These are phyloP conservation scores for Matsumurasca onukii DNA, from an alignment of 1,140 invertebrate genomes.

Conservation along the genomic window DNA sequence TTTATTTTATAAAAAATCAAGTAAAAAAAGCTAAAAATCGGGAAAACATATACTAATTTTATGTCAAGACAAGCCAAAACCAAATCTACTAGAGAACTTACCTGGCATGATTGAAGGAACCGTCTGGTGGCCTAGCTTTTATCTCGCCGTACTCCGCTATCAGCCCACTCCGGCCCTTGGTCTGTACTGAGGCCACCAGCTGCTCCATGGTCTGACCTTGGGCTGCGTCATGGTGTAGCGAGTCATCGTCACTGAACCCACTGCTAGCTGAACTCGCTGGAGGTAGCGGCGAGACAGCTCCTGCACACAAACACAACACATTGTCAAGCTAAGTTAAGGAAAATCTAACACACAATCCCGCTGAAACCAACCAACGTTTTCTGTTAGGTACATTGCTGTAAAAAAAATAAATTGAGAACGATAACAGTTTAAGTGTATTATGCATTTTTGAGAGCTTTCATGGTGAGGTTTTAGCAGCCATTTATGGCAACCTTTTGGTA, in stretches of 20 bases:
- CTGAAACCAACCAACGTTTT: neutral
- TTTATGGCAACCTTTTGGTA: too few relatives aligned
- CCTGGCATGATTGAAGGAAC: conserved; percentile 77
- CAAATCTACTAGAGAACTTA: too few relatives aligned
- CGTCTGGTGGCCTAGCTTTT: conserved; percentile 75
- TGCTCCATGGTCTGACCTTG: conserved; percentile 68
- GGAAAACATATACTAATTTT: too few relatives aligned
- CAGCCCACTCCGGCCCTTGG: conserved; percentile 74
- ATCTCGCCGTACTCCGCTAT: conserved; percentile 84
- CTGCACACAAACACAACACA: conserved; percentile 28
- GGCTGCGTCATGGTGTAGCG: conserved; percentile 66
- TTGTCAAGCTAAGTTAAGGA: neutral
- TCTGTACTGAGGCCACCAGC: conserved; percentile 73
- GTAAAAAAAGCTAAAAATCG: too few relatives aligned
- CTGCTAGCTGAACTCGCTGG: conserved; percentile 76
- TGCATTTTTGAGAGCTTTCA: too few relatives aligned
- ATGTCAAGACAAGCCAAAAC: too few relatives aligned
- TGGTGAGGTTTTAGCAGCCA: too few relatives aligned
- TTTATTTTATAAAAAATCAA: too few relatives aligned
- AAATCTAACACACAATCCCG: neutral
- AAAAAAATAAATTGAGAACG: too few relatives aligned
- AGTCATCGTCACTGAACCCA: conserved; percentile 87
- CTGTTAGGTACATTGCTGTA: neutral
- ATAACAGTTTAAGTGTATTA: too few relatives aligned
- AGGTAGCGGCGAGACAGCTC: conserved; percentile 58